These are phyloP conservation scores for Gadus chalcogrammus DNA, from an alignment of 2,113 vertebrate genomes.

Conservation along the genomic window DNA sequence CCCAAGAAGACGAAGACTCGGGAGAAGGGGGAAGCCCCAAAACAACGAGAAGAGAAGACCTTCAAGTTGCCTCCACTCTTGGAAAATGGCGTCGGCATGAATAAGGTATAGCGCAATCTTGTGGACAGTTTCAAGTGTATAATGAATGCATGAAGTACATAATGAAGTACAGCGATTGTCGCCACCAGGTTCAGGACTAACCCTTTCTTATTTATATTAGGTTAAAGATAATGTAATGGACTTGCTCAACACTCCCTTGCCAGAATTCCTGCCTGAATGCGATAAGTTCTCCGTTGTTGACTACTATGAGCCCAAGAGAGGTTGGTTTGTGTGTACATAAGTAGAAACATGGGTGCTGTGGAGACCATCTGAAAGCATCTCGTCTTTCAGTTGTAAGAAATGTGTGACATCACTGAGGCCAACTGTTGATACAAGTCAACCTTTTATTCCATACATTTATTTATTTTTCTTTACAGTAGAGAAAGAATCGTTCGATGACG, in stretches of 20 bases:
- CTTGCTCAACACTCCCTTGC: constrained; percentile 75
- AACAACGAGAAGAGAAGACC: not conserved
- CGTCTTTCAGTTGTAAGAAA: too few relatives aligned
- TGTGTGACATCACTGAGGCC: not conserved
- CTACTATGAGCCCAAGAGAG: constrained; percentile 67
- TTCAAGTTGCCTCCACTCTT: not conserved
- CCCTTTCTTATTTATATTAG: constrained; percentile 38
- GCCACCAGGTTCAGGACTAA: not conserved
- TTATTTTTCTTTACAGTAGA: constrained; percentile 44
- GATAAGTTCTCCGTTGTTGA: constrained; percentile 59
- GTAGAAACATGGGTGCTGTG: not conserved
- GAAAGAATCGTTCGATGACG: constrained; percentile 36
- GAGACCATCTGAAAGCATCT: too few relatives aligned
- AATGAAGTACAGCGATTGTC: too few relatives aligned
- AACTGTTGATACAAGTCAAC: not conserved
- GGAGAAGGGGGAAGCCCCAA: constrained; percentile 31
- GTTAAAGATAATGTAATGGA: constrained; percentile 69
- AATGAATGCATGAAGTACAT: too few relatives aligned
- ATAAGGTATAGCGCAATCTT: constrained; percentile 54
- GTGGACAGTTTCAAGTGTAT: too few relatives aligned
- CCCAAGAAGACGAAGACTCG: constrained; percentile 39
- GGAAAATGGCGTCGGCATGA: constrained; percentile 9
- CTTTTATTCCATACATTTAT: not conserved
- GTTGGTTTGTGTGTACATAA: constrained; percentile 48
- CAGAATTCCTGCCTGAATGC: constrained; percentile 68